Conservation (phyloP, 2,888 invertebrate species). For the Rhagophthalmus giganteus region DNA sequence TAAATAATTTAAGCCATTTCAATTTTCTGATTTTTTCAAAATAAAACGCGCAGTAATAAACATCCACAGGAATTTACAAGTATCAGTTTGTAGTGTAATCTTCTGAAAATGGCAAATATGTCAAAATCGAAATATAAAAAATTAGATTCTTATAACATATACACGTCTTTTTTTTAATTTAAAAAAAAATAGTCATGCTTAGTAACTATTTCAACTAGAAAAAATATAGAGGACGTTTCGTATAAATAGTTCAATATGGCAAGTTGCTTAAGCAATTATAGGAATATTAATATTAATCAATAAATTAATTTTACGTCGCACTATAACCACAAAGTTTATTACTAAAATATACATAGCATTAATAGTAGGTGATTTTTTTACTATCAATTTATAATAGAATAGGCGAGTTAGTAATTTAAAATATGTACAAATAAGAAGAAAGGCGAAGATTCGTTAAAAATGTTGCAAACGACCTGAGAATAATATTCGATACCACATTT, state of each 20-base stretch:
- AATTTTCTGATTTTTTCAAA: too few relatives aligned
- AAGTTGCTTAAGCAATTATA: background rate
- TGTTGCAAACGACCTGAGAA: too few relatives aligned
- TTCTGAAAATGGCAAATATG: conserved; percentile 19
- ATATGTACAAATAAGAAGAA: too few relatives aligned
- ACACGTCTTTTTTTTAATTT: too few relatives aligned
- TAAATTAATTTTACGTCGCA: conserved; percentile 1
- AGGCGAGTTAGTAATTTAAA: too few relatives aligned
- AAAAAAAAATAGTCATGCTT: too few relatives aligned
- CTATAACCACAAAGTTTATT: conserved; percentile 9
- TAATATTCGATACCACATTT: too few relatives aligned
- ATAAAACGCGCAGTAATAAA: conserved; percentile 21
- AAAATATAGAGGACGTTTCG: background rate
- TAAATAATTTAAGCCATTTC: too few relatives aligned
- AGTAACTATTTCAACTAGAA: too few relatives aligned
- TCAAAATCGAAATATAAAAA: conserved; percentile 5
- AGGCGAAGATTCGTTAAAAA: too few relatives aligned
- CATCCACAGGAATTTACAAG: conserved; percentile 11
- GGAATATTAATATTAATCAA: background rate
- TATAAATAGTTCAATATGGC: background rate
- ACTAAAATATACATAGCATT: conserved; percentile 19
- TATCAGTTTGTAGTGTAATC: conserved; percentile 30
- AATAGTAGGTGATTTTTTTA: conserved; percentile 8
- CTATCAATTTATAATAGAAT: too few relatives aligned
- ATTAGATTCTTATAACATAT: too few relatives aligned